phyloP scores from a whole-genome alignment of 2,113 vertebrate genomes.

The Eulacestoma nigropectus region DNA sequence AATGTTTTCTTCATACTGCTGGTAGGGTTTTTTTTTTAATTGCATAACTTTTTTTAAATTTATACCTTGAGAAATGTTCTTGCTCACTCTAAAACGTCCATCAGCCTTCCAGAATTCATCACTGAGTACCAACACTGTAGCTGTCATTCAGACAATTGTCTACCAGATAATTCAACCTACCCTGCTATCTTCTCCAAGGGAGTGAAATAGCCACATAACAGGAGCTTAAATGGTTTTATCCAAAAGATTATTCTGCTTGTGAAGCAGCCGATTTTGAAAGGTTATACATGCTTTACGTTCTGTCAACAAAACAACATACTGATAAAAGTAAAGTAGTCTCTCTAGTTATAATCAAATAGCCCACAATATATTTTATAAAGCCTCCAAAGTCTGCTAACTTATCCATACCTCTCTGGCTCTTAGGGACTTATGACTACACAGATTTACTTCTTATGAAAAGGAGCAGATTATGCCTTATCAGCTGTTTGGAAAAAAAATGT shows the following conservation, averaged over 20 bases:
- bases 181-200: slow-evolving; percentile 60
- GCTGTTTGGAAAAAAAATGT: background rate
- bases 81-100: slow-evolving; percentile 27
- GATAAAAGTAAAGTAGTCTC: slow-evolving; percentile 35
- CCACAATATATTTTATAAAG: background rate
- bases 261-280: slow-evolving; percentile 6
- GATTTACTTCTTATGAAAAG: background rate
- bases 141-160: slow-evolving; percentile 61
- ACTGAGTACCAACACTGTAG: slow-evolving; percentile 8
- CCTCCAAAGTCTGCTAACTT: background rate
- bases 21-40: background rate
- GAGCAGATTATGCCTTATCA: background rate
- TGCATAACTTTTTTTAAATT: background rate
- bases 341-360: slow-evolving; percentile 31
- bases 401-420: background rate
- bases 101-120: slow-evolving; percentile 33
- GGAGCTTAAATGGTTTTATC: slow-evolving; percentile 19
- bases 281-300: slow-evolving; percentile 31
- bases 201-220: slow-evolving; percentile 36
- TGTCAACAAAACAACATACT: background rate
- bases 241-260: slow-evolving; percentile 6
- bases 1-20: background rate
- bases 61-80: background rate
- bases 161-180: slow-evolving; percentile 51
- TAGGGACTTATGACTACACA: background rate